phyloP scores from a whole-genome alignment of 2,113 vertebrate species.

The Tragelaphus scriptus region DNA sequence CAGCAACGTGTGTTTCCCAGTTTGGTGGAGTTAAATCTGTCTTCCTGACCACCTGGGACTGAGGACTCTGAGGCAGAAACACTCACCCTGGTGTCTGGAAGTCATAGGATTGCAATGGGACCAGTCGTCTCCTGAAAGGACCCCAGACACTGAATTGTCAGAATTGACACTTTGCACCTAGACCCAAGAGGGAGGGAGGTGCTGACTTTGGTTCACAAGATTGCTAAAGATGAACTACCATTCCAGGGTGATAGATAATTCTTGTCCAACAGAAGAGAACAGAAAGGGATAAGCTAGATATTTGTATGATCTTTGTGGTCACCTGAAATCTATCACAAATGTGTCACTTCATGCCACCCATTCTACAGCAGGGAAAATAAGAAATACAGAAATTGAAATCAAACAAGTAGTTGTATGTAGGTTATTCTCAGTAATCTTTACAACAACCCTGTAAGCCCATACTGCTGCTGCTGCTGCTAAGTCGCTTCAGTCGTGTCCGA shows the following conservation, averaged over 20 bases:
- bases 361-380: not conserved
- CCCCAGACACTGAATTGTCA: not conserved
- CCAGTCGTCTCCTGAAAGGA: not conserved
- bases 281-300: not conserved
- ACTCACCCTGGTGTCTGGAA: not conserved
- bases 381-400: not conserved
- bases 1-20: fast-evolving
- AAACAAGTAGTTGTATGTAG: not conserved
- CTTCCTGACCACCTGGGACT: not conserved
- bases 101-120: not conserved
- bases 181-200: fast-evolving
- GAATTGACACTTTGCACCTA: too few relatives aligned
- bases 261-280: not conserved
- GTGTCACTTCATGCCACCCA: not conserved
- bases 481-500: too few relatives aligned
- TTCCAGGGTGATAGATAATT: not conserved
- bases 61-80: not conserved
- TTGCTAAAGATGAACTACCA: not conserved
- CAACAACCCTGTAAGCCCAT: not conserved
- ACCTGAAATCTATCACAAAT: not conserved
- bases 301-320: not conserved
- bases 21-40: not conserved
- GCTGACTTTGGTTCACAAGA: not conserved
- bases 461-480: too few relatives aligned
- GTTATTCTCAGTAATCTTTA: not conserved